Percentiles rank a stretch among this genome's conserved stretches.
These are phyloP conservation scores for Drosophila putrida DNA, from an alignment of 2,888 invertebrate genomes.

Conservation along the genomic window DNA sequence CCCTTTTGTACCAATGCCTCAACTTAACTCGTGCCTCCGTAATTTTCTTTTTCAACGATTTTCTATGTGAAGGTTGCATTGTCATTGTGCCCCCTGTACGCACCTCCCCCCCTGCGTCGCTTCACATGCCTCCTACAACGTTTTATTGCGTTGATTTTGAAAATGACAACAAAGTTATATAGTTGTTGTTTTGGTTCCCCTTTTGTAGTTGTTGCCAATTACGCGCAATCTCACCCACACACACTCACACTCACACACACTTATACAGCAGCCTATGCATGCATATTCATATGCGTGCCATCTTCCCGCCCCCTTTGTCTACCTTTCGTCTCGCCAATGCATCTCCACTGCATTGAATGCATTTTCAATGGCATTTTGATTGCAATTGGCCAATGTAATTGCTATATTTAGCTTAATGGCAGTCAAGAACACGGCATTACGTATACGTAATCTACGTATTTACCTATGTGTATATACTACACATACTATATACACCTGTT, in stretches of 20 bases:
- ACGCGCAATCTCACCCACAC: slow-evolving; percentile 26
- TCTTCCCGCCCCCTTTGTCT: slow-evolving; percentile 6
- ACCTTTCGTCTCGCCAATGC: slow-evolving; percentile 12
- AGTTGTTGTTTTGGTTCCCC: slow-evolving; percentile 12
- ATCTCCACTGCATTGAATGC: slow-evolving; percentile 63
- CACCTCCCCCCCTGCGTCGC: no score
- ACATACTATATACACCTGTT: slow-evolving; percentile 11
- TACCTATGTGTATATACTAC: not conserved
- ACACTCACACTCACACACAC: slow-evolving; percentile 25
- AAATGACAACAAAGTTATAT: slow-evolving; percentile 59
- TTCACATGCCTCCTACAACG: slow-evolving; percentile 8
- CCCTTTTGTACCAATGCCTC: slow-evolving; percentile 3
- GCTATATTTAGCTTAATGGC: slow-evolving; percentile 76
- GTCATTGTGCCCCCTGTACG: slow-evolving; percentile 29
- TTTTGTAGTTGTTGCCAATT: slow-evolving; percentile 31
- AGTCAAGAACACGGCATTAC: slow-evolving; percentile 67
- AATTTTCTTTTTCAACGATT: slow-evolving; percentile 84
- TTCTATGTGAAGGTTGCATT: slow-evolving; percentile 85
- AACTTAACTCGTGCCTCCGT: slow-evolving; percentile 45
- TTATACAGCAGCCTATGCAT: slow-evolving; percentile 15
- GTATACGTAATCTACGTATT: slow-evolving; percentile 28
- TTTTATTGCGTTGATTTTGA: slow-evolving; percentile 65
- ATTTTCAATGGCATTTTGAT: slow-evolving; percentile 79
- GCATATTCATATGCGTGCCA: slow-evolving; percentile 57
- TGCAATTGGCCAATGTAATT: slow-evolving; percentile 75